phyloP scores from a whole-genome alignment of 1,140 invertebrate species.

The Maconellicoccus hirsutus region DNA sequence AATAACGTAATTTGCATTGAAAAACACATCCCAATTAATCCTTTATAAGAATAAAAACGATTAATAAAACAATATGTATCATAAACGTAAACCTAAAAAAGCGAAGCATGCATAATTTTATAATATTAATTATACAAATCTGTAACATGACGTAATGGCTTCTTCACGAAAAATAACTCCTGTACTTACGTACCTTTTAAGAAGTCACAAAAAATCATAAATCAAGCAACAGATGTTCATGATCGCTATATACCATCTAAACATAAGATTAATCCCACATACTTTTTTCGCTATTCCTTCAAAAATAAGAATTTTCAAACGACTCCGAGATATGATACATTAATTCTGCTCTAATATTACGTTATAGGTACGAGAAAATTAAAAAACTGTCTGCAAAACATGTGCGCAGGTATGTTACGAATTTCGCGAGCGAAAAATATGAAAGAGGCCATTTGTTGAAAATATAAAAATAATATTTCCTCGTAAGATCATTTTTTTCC shows the following conservation, averaged over 20 bases:
- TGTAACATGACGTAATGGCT: not conserved
- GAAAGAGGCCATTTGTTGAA: not conserved
- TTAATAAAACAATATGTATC: too few species aligned
- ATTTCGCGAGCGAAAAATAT: not conserved
- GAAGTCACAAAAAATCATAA: slow-evolving; percentile 4
- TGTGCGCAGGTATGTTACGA: not conserved
- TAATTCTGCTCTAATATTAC: not conserved
- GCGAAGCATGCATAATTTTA: not conserved
- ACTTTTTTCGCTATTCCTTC: slow-evolving; percentile 3
- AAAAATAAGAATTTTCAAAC: not conserved
- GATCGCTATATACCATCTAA: not conserved
- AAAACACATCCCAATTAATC: too few species aligned
- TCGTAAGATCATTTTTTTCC: not conserved
- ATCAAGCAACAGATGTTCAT: not conserved
- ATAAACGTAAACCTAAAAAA: too few species aligned
- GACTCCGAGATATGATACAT: not conserved
- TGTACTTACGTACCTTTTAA: not conserved
- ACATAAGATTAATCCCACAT: slow-evolving; percentile 1
- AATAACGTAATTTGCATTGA: too few species aligned
- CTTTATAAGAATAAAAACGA: too few species aligned
- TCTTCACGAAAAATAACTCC: not conserved
- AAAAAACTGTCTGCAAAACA: slow-evolving; percentile 5
- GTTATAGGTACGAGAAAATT: not conserved
- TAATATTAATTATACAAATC: not conserved
- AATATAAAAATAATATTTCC: not conserved